These are phyloP conservation scores for Apoderus coryli DNA, from an alignment of 2,888 invertebrate genomes.

Conservation along the genomic window DNA sequence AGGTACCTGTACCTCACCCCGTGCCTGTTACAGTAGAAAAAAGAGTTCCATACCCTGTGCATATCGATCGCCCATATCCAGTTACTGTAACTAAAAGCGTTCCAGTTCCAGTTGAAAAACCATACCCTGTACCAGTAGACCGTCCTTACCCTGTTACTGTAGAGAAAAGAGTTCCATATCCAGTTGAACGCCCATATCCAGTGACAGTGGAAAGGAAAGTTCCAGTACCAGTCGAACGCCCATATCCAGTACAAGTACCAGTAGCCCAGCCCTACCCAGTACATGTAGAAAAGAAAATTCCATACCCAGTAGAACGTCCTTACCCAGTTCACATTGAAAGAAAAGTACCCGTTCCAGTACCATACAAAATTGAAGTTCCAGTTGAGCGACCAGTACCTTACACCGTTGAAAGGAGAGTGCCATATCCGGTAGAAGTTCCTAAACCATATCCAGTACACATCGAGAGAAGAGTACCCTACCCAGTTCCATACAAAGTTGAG, in stretches of 20 bases:
- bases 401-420: too few relatives aligned
- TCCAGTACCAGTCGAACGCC: slow-evolving; percentile 10
- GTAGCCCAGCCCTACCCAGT: slow-evolving; percentile 13
- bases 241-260: slow-evolving; percentile 12
- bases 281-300: slow-evolving; percentile 11
- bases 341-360: slow-evolving; percentile 13
- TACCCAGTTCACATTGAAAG: slow-evolving; percentile 13
- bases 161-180: slow-evolving; percentile 11
- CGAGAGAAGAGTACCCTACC: slow-evolving; percentile 37
- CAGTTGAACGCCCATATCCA: slow-evolving; percentile 13
- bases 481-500: slow-evolving; percentile 14
- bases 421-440: too few relatives aligned
- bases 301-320: slow-evolving; percentile 12
- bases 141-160: slow-evolving; percentile 46
- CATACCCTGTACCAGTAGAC: slow-evolving; percentile 28
- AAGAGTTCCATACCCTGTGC: slow-evolving; percentile 27
- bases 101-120: slow-evolving; percentile 11
- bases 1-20: slow-evolving; percentile 28
- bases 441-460: too few relatives aligned
- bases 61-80: slow-evolving; percentile 15
- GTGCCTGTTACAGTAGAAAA: slow-evolving; percentile 41
- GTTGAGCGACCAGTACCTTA: slow-evolving; percentile 13
- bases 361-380: slow-evolving; percentile 10
- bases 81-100: slow-evolving; percentile 13
- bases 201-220: slow-evolving; percentile 13